Evolutionary conservation across 2,797 vertebrate species (phyloP).

Genomic region (Sebastes aleutianus): DNA sequence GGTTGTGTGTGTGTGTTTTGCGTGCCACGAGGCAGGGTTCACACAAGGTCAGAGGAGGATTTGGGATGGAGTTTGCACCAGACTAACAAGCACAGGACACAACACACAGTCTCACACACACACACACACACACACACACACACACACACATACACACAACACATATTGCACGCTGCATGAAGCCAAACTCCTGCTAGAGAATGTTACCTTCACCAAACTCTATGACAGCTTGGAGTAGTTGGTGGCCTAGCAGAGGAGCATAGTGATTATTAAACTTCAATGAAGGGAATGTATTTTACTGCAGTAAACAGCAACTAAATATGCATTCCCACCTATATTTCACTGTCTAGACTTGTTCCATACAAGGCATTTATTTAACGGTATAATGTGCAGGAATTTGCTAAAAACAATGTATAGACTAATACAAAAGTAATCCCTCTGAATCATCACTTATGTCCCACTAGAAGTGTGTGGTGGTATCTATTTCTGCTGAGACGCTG

Average conservation of each 20-base stretch:
- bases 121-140: neutral
- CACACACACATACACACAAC: neutral
- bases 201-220: neutral
- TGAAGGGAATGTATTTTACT: neutral
- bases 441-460: too few species aligned
- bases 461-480: too few species aligned
- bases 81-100: neutral
- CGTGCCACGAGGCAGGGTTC: constrained; percentile 10
- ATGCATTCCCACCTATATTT: constrained; percentile 5
- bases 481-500: too few species aligned
- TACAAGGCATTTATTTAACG: too few species aligned
- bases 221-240: constrained; percentile 1
- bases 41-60: constrained; percentile 43
- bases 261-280: neutral
- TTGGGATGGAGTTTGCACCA: constrained; percentile 14
- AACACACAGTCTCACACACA: neutral
- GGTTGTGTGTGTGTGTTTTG: neutral
- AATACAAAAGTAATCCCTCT: too few species aligned
- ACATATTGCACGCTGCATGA: constrained; percentile 5
- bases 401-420: too few species aligned
- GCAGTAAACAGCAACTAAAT: neutral
- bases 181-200: constrained; percentile 8
- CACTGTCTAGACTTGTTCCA: neutral
- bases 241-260: neutral
- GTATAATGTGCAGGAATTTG: too few species aligned